Base-by-base conservation (phyloP, 2,797 vertebrate species). In the Sphaeramia orbicularis region DNA sequence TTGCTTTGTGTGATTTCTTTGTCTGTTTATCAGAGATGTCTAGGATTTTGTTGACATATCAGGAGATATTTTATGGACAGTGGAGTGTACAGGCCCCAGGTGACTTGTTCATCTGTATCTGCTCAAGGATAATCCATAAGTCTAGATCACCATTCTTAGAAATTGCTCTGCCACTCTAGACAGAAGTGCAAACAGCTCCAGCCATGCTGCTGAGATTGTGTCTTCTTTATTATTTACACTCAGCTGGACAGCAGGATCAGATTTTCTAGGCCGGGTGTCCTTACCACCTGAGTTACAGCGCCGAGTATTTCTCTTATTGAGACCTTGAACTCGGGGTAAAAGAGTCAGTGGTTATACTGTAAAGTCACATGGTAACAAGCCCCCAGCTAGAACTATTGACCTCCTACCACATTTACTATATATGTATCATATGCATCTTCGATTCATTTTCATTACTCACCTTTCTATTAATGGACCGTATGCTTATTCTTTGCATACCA, bases 211-310 rank as follows among this genome's bases (percentile, higher is more conserved):
- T 5, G 60, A 86, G 77, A 86, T 86, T 86, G 81, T 82, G 70
- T 85, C 89, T 83, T 89, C 74, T 94, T 90, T 85, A 94, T 94
- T 93, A 93, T 93, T 93, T 92, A 93, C 84, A 64, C 87, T 80
- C 83, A 36, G 88, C 40, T 64, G 79, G 81, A 88, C 84, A 67
- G 83, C 54, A 37, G 82, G 90, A 93, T 94, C 86, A 27, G 67
- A 90, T 94, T 93, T 83, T 93, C 89, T 85, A 82, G 80, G 80
- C 82, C 57, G 37, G 76, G 74, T 81, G 77, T 90, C 80, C 76
- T 80, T 81, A 74, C 83, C 65, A 19, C 83, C 81, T 86, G 83
- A 89, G 74, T 89, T 87, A 84, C 84, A 71, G 57, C 78, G 55
- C 66, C 18, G 41, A 44, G 57, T 47, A 65, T 66, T 64, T 84